Evolutionary conservation across 2,888 invertebrate species (phyloP).

Genomic region (Chloroclystis v-ata): DNA sequence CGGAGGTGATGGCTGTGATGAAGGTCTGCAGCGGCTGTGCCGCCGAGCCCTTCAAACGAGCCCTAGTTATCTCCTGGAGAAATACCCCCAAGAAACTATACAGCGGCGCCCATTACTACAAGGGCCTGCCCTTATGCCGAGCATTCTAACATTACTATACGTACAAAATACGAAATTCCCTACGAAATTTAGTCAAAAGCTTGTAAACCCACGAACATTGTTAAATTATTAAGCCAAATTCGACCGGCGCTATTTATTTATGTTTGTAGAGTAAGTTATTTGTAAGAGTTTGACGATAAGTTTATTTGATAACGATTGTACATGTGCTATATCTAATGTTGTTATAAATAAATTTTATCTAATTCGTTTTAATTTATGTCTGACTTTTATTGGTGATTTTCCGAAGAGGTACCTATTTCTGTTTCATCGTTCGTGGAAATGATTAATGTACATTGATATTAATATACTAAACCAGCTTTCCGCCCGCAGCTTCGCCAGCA

Average conservation of each 20-base stretch:
- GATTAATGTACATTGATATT: too few species aligned
- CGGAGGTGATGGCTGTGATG: constrained; percentile 89
- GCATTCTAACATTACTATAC: constrained; percentile 64
- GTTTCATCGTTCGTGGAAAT: too few species aligned
- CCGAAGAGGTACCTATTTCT: background rate
- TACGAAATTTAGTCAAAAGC: constrained; percentile 9
- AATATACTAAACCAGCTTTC: too few species aligned
- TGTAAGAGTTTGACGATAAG: constrained; percentile 2
- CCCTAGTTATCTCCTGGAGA: constrained; percentile 87
- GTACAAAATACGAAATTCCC: background rate
- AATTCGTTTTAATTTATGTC: background rate
- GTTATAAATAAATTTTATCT: background rate
- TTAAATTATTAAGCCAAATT: constrained; percentile 17
- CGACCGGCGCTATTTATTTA: constrained; percentile 18
- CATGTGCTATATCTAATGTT: constrained; percentile 1
- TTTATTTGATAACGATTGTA: background rate
- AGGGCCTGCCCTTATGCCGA: constrained; percentile 81
- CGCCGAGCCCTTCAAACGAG: constrained; percentile 88
- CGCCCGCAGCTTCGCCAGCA: too few species aligned
- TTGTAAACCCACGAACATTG: constrained; percentile 4
- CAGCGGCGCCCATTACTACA: constrained; percentile 83
- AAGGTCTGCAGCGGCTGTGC: constrained; percentile 86
- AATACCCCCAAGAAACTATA: constrained; percentile 83
- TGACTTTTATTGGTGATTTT: background rate
- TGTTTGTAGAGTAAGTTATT: constrained; percentile 6